Conservation (phyloP, 2,888 invertebrate species). For the Apantesis nais region DNA sequence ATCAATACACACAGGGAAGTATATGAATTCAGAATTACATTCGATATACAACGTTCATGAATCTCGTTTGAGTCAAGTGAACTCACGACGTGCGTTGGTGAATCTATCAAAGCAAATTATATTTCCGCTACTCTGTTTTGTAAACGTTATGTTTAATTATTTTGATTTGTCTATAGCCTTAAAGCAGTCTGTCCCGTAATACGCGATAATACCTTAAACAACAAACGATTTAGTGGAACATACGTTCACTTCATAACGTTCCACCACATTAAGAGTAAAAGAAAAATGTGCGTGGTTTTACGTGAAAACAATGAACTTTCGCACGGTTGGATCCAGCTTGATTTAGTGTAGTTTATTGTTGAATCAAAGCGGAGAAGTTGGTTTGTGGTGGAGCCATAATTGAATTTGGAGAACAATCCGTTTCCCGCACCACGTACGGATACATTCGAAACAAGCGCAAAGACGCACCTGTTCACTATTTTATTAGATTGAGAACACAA, state of each 20-base stretch:
- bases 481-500: constrained; percentile 55
- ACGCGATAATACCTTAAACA: constrained; percentile 11
- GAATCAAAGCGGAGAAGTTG: constrained; percentile 74
- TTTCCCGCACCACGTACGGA: constrained; percentile 62
- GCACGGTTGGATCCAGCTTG: constrained; percentile 70
- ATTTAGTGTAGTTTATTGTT: constrained; percentile 74
- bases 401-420: constrained; percentile 82
- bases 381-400: constrained; percentile 72
- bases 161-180: neutral
- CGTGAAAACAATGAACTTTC: constrained; percentile 83
- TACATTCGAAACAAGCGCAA: constrained; percentile 73
- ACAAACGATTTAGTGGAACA: constrained; percentile 13
- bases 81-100: constrained; percentile 52
- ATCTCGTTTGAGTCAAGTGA: constrained; percentile 49
- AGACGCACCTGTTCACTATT: constrained; percentile 71
- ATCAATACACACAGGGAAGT: constrained; percentile 18
- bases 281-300: constrained; percentile 42
- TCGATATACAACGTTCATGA: constrained; percentile 36
- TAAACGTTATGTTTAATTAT: constrained; percentile 13
- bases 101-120: constrained; percentile 65
- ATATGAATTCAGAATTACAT: constrained; percentile 22
- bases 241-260: constrained; percentile 32
- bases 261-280: constrained; percentile 36
- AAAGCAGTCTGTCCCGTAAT: neutral
- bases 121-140: constrained; percentile 45